phyloP scores from a whole-genome alignment of 2,113 vertebrate species.

The Corythoichthys haematopterus region DNA sequence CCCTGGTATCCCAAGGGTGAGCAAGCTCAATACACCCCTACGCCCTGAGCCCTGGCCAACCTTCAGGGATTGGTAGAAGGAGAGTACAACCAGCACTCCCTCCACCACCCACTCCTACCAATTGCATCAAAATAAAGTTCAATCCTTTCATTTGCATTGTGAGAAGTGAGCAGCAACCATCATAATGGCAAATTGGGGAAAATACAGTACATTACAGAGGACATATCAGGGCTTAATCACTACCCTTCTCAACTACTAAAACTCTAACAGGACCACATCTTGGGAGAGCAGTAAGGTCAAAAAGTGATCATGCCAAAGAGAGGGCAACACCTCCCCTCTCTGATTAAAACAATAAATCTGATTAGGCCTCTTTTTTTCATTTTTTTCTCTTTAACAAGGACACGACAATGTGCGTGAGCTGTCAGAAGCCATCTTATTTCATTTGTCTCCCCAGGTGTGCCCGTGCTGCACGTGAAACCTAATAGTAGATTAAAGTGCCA shows the following conservation, averaged over 20 bases:
- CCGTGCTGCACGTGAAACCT: constrained; percentile 63
- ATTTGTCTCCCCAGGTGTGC: constrained; percentile 62
- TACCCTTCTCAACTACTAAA: constrained; percentile 15
- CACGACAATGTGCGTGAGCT: constrained; percentile 51
- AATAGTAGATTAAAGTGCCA: constrained; percentile 74
- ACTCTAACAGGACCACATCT: constrained; percentile 5
- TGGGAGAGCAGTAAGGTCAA: constrained; percentile 29
- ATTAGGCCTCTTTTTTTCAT: constrained; percentile 55
- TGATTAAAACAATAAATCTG: constrained; percentile 74
- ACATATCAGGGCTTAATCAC: constrained; percentile 24
- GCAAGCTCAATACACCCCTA: too few species aligned
- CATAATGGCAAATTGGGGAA: neutral
- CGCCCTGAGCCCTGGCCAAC: too few species aligned
- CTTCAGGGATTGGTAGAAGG: too few species aligned
- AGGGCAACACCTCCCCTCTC: constrained; percentile 46
- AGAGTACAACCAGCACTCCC: too few species aligned
- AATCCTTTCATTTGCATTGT: constrained; percentile 10
- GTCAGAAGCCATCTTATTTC: constrained; percentile 41
- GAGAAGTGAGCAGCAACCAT: constrained; percentile 7
- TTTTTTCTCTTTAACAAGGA: constrained; percentile 68
- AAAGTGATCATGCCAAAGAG: constrained; percentile 33
- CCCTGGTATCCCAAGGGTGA: too few species aligned
- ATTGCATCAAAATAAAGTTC: too few species aligned
- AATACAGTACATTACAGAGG: constrained; percentile 12
- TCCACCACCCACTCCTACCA: too few species aligned